Conservation (phyloP, 1,140 invertebrate genomes). For the Cotesia typhae region DNA sequence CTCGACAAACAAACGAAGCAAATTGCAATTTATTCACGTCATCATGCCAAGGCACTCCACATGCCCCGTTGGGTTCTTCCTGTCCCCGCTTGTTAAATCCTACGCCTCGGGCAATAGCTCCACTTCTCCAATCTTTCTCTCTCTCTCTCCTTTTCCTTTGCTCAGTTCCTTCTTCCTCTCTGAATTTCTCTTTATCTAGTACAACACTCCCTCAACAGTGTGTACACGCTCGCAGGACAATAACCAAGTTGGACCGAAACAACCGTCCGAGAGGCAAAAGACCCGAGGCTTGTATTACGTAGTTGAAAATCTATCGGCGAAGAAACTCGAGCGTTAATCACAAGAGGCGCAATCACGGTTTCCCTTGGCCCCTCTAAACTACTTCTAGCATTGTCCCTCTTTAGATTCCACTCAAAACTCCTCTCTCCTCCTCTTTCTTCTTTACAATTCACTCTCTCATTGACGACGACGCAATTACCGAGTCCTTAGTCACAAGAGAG, state of each 20-base stretch:
- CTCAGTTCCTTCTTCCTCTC: conserved; percentile 25
- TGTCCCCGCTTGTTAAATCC: conserved; percentile 11
- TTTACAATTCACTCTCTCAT: conserved; percentile 18
- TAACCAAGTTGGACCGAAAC: conserved; percentile 21
- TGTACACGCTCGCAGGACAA: conserved; percentile 17
- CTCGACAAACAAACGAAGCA: conserved; percentile 40
- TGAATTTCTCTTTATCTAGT: background rate
- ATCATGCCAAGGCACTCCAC: conserved; percentile 29
- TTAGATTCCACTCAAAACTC: background rate
- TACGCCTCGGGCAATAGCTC: conserved; percentile 1
- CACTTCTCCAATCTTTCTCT: background rate
- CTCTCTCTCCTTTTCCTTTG: background rate
- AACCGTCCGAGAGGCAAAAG: conserved; percentile 5
- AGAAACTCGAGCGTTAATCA: conserved; percentile 21
- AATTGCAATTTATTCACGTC: conserved; percentile 44
- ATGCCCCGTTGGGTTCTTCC: conserved; percentile 26
- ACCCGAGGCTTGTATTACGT: background rate
- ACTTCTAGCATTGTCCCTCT: background rate
- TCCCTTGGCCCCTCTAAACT: background rate
- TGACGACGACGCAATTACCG: conserved; percentile 33
- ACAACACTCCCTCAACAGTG: background rate
- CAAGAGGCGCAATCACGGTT: conserved; percentile 35
- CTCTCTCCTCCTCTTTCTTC: background rate
- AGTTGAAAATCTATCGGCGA: conserved; percentile 8
- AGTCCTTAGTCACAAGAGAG: conserved; percentile 29